Base-by-base conservation (phyloP, 2,888 invertebrate species). In the Tryphoninae sp. region DNA sequence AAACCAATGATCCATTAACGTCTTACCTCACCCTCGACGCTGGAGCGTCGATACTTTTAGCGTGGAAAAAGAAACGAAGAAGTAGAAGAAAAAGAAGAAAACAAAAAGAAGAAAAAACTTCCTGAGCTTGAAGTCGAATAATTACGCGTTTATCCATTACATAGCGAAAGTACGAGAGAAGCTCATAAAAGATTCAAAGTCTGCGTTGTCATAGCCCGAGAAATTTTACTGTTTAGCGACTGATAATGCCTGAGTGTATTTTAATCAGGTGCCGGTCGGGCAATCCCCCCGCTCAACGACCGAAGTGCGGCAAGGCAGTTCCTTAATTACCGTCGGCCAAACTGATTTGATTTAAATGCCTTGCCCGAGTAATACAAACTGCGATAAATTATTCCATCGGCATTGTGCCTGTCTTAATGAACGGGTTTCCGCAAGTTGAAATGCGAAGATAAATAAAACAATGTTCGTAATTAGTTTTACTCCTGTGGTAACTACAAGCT, bases 331-430 rank as follows among this genome's bases (percentile, higher is more conserved):
- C 68, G 74, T 23, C n/a, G 33, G n/a, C 33, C 58, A 23, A 69
- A 79, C 58, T 68, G 62, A 79, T 74, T 79, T 64, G 62, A 74
- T 74, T 79, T 58, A 69, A 74, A 79, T 79, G 45, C 53, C 45
- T 40, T 55, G 11, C 22, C 49, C 45, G 40, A 69, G 74, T 59
- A 61, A 75, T 42, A 40, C 55, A 75, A 68, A 75, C 64, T 61
- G 22, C 40, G 26, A 19, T 55, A 64, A 80, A 64, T 80, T 69
- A 53, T 69, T 80, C 58, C 40, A 75, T 80, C 74, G 42, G 58
- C 64, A 75, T 80, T 64, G 68, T 69, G 58, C 62, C 26, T 11
- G 13, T 69, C 74, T 74, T 58, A 80, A 80, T 75, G 64, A 69
- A 80, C 68, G 33, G 58, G 9, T 69, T 64, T 58, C 45, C 45